A percentile compares a stretch with the other conserved stretches of the same genome.
These are phyloP conservation scores for Rhagium mordax DNA, from an alignment of 2,888 invertebrate genomes.

Conservation along the genomic window DNA sequence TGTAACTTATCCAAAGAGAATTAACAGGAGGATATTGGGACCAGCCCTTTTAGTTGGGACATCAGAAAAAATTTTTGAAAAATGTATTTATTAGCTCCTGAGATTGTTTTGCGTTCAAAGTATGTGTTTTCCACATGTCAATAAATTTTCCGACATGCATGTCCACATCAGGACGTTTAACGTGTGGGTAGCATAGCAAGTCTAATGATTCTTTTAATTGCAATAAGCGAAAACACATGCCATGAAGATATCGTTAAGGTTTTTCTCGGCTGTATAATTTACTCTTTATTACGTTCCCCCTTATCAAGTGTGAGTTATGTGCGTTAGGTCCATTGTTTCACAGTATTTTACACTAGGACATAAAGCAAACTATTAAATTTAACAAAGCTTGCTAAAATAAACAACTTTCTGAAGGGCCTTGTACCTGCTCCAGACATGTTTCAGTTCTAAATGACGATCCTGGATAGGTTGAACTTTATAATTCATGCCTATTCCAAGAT, in stretches of 20 bases:
- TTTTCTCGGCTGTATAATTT: neutral
- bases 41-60: no score
- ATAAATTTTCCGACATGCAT: no score
- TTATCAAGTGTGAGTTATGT: neutral
- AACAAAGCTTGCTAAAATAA: constrained; percentile 24
- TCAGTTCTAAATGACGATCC: neutral
- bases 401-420: neutral
- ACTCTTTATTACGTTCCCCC: neutral
- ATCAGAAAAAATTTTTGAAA: no score
- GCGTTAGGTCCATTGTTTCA: constrained; percentile 26
- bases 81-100: no score
- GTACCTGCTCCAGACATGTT: neutral
- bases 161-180: no score
- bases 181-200: neutral
- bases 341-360: constrained; percentile 23
- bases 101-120: no score
- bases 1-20: neutral
- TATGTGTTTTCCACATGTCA: no score
- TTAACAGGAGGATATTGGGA: neutral
- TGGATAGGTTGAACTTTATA: neutral
- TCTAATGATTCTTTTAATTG: neutral
- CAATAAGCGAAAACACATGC: neutral
- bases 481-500: no score
- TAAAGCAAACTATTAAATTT: constrained; percentile 20
- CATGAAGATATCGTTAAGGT: neutral